Conservation (phyloP, 2,888 invertebrate species). For the Mythimna loreyi region DNA sequence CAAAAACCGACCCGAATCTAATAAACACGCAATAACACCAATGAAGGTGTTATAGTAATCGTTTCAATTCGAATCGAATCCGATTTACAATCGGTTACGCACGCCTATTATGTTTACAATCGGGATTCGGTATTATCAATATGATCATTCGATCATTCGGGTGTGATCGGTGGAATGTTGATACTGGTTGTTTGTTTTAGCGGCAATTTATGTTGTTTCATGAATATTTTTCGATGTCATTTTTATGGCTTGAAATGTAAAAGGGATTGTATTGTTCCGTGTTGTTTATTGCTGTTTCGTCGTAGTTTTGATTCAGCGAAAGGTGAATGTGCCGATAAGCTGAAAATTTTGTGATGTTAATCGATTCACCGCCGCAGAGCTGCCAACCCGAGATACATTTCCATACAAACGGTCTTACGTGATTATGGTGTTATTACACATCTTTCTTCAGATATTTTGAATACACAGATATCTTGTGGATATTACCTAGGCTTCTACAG, state of each 20-base stretch:
- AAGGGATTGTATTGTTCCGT: constrained; percentile 16
- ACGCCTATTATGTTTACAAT: constrained; percentile 70
- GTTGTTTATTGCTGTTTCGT: constrained; percentile 29
- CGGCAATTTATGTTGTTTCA: constrained; percentile 49
- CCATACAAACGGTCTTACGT: no score
- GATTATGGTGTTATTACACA: no score
- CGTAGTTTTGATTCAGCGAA: constrained; percentile 19
- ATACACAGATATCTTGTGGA: no score
- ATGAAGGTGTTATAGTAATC: constrained; percentile 83
- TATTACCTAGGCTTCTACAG: no score
- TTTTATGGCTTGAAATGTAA: constrained; percentile 35
- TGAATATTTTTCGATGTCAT: constrained; percentile 33
- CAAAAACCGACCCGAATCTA: constrained; percentile 73
- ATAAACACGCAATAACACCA: constrained; percentile 84
- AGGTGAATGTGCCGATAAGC: background rate
- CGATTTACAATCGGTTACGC: constrained; percentile 77
- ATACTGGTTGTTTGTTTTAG: constrained; percentile 55
- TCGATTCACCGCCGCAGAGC: background rate
- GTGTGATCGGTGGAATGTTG: constrained; percentile 59
- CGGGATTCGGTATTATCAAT: constrained; percentile 56
- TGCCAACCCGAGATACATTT: no score
- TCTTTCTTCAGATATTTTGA: no score
- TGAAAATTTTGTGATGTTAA: background rate
- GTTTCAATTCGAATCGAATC: constrained; percentile 76
- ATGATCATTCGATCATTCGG: constrained; percentile 55